A percentile compares a stretch with the other conserved stretches of the same genome.
phyloP scores from a whole-genome alignment of 2,113 vertebrate species.

The Ptychochromis oligacanthus region DNA sequence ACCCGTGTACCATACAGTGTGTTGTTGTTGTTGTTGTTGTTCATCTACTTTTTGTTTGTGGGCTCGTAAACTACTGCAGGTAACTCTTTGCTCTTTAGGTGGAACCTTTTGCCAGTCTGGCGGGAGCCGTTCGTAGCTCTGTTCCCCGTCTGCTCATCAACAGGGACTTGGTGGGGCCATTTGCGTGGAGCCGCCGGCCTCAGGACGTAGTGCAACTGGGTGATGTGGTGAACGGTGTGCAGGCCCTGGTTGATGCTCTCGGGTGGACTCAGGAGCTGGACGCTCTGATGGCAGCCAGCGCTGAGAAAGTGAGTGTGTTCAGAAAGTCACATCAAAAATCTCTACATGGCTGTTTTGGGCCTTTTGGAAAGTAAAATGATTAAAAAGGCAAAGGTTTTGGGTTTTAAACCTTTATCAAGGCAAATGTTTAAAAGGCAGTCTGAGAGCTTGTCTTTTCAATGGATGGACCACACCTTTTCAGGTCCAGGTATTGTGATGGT shows the following conservation, averaged over 20 bases:
- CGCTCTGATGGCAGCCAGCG: constrained; percentile 76
- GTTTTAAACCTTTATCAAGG: no score
- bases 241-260: constrained; percentile 83
- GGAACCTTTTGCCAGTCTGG: constrained; percentile 93
- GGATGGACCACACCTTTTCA: no score
- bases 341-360: not conserved
- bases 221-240: constrained; percentile 84
- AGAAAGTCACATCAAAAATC: not conserved
- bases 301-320: constrained; percentile 72
- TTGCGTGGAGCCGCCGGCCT: constrained; percentile 69
- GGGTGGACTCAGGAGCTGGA: constrained; percentile 86
- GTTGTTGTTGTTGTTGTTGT: no score
- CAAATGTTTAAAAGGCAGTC: no score
- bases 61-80: not conserved
- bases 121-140: constrained; percentile 78
- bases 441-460: no score
- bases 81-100: constrained; percentile 78
- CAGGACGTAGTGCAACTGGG: constrained; percentile 86
- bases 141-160: constrained; percentile 92
- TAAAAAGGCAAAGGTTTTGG: no score
- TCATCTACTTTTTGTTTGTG: not conserved
- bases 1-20: not conserved
- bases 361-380: not conserved
- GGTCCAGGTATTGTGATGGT: no score
- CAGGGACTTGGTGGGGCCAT: constrained; percentile 87